These are phyloP conservation scores for Strigamia crassipes DNA, from an alignment of 2,888 invertebrate genomes.

Conservation along the genomic window DNA sequence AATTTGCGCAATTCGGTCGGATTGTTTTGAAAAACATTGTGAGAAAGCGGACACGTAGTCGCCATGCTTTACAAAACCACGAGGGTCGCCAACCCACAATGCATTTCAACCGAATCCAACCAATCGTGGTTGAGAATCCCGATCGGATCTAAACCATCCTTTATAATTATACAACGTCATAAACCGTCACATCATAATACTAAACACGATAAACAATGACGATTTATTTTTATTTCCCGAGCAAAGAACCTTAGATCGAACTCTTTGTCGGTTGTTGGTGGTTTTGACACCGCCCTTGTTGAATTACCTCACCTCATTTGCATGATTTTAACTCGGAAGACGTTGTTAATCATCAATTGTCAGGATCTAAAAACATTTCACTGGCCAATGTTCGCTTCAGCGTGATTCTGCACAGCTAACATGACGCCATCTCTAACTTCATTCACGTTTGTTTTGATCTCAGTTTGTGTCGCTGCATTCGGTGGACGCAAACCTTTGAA, in stretches of 20 bases:
- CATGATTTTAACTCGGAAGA: not conserved
- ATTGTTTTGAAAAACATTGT: conserved; percentile 44
- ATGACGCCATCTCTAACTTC: not conserved
- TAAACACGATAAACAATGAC: not conserved
- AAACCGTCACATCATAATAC: not conserved
- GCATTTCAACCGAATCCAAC: not conserved
- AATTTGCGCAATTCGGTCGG: conserved; percentile 32
- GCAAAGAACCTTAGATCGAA: not conserved
- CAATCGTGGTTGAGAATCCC: not conserved
- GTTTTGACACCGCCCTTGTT: not conserved
- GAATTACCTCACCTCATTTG: not conserved
- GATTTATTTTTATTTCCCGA: not conserved
- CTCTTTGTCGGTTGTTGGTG: not conserved
- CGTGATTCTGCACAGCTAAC: not conserved
- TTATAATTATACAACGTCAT: not conserved
- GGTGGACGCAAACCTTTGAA: conserved; percentile 38
- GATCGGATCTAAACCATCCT: not conserved
- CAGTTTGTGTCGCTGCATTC: not conserved
- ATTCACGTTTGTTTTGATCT: not conserved
- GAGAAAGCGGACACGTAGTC: not conserved
- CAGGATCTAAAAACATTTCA: not conserved
- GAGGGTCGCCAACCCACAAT: not conserved
- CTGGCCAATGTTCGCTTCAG: not conserved
- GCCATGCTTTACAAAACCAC: not conserved
- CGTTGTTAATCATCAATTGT: not conserved